These are phyloP conservation scores for Trematomus loennbergii DNA, from an alignment of 2,113 vertebrate species.

Conservation along the genomic window DNA sequence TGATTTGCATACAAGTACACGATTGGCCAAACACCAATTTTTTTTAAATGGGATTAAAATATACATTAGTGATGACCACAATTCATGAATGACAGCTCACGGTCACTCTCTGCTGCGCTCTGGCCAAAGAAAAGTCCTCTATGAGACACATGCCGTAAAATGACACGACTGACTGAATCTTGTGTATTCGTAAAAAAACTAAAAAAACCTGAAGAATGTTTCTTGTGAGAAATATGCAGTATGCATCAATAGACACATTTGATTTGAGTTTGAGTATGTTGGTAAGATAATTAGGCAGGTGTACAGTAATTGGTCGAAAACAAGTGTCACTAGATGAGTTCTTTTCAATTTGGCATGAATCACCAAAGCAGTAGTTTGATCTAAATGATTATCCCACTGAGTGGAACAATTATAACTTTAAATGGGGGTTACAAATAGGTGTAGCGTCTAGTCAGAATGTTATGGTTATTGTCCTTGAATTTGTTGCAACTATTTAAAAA, in stretches of 20 bases:
- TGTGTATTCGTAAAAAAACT: neutral
- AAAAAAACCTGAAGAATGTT: neutral
- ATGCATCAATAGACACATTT: neutral
- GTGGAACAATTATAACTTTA: neutral
- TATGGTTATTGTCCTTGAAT: neutral
- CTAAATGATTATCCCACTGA: slow-evolving; percentile 30
- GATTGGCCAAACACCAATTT: slow-evolving; percentile 41
- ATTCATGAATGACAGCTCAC: slow-evolving; percentile 47
- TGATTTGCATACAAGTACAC: slow-evolving; percentile 37
- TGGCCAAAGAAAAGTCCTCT: neutral
- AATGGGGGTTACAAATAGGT: no score
- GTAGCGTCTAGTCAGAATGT: no score
- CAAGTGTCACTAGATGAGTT: no score
- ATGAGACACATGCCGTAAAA: neutral
- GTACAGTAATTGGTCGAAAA: slow-evolving; percentile 9
- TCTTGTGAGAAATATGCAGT: neutral
- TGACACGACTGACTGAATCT: slow-evolving; percentile 3
- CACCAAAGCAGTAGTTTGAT: slow-evolving; percentile 26
- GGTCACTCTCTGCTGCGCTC: slow-evolving; percentile 13
- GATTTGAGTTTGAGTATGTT: slow-evolving; percentile 13
- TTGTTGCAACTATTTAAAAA: no score
- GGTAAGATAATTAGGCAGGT: neutral
- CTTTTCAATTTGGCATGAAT: slow-evolving; percentile 4
- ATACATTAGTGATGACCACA: neutral
- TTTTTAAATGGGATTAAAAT: slow-evolving; percentile 15